These are phyloP conservation scores for Lepidochitona cinerea DNA, from an alignment of 2,888 invertebrate genomes.

Conservation along the genomic window DNA sequence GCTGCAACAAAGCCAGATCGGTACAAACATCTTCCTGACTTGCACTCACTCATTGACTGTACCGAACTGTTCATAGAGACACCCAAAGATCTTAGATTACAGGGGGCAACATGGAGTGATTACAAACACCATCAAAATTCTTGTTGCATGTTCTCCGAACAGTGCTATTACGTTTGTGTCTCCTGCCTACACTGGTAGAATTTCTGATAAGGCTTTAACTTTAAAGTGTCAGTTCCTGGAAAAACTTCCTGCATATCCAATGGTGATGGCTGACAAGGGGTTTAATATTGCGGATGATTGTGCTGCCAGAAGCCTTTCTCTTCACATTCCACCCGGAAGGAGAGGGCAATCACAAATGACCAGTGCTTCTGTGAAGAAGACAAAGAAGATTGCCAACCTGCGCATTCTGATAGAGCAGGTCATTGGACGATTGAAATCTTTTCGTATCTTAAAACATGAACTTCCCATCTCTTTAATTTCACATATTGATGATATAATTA, in stretches of 20 bases:
- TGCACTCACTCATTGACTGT: conserved; percentile 25
- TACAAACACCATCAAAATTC: conserved; percentile 39
- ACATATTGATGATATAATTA: conserved; percentile 33
- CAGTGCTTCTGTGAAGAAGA: conserved; percentile 26
- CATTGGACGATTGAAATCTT: conserved; percentile 35
- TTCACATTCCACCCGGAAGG: conserved; percentile 30
- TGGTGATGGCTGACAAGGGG: conserved; percentile 38
- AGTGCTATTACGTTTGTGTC: conserved; percentile 29
- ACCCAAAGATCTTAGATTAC: conserved; percentile 28
- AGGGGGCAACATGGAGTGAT: conserved; percentile 32
- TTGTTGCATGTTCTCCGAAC: conserved; percentile 32
- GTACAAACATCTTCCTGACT: conserved; percentile 16
- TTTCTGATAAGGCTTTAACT: conserved; percentile 31
- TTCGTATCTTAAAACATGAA: conserved; percentile 28
- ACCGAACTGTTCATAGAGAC: conserved; percentile 23
- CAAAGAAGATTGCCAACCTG: conserved; percentile 33
- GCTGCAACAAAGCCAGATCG: conserved; percentile 22
- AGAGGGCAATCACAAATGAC: conserved; percentile 33
- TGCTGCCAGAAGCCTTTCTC: background rate
- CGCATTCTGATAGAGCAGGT: conserved; percentile 39
- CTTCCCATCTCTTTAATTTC: conserved; percentile 28
- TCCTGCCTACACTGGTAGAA: conserved; percentile 29
- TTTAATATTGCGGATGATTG: conserved; percentile 33
- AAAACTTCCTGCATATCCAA: conserved; percentile 17
- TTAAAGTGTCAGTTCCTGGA: conserved; percentile 29